Evolutionary conservation across 2,797 vertebrate species (phyloP), one percentile per base, ranked within the genome.

Genomic region (Gymnopithys bicolor): DNA sequence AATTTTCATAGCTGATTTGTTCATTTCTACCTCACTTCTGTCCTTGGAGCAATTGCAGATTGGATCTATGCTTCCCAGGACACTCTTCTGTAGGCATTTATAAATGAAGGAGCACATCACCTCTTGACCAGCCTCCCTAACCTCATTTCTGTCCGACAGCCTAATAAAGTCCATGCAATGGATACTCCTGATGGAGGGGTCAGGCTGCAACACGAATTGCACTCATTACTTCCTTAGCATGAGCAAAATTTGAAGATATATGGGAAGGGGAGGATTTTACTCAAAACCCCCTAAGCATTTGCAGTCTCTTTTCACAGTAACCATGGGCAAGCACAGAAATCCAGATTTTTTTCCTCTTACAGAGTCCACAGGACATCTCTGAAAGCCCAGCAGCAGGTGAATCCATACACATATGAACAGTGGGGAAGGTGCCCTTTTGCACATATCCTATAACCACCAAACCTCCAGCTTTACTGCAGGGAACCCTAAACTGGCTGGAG

Each of bases 1-100:
- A 59, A 94, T 96, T 96, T 95, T 74, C 83, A 78, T 46, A n/a
- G 84, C 73, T 82, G 95, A 82, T 96, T 68, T 95, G 69, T 48
- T 90, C 67, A 2, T 70, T 92, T 74, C 62, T 84, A 55, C 85
- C 69, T 75, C 46, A 33, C 59, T 64, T 22, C 51, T 39, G 74
- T 84, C 91, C 92, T 91, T 45, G 86, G 63, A 95, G 89, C 82
- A 32, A 21, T 17, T 16, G 28, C 4, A 18, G 70, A 64, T 75
- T 17, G 32, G 70, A 76, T 56, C 32, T 7, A 7, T 0, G 0
- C 84, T 84, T 66, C 81, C 55, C 66, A 30, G 80, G 82, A 30
- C 33, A 13, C 53, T 37, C 53, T 74, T 84, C 64, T 23, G 8
- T 5, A 33, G 87, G 43, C 10, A 3, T 80, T 74, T 62, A 27